Conservation (phyloP, 2,113 vertebrate species). For the Trochalopteron elliotii region DNA sequence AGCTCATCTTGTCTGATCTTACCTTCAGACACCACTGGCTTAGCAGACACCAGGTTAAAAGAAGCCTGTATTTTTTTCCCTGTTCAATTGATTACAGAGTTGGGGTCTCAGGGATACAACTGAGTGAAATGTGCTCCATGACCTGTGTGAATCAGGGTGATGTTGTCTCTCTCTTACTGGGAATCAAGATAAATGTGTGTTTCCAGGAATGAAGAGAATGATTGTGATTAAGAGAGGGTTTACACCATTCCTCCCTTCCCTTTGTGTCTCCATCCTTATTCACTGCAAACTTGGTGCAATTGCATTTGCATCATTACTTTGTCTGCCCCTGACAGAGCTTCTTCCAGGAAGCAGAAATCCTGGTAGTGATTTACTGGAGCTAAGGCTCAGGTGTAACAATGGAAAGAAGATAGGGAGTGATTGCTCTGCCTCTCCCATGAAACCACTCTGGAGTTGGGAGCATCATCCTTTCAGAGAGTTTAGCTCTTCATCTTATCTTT, state of each 20-base stretch:
- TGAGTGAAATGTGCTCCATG: background rate
- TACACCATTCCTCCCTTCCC: background rate
- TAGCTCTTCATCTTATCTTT: background rate
- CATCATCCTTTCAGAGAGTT: background rate
- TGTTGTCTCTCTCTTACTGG: background rate
- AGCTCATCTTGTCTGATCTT: background rate
- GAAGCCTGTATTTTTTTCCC: background rate
- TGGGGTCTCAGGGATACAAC: background rate
- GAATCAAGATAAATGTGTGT: background rate
- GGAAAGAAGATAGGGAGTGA: background rate
- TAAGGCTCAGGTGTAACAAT: background rate
- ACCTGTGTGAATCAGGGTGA: background rate
- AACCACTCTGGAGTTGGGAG: background rate
- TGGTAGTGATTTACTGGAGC: background rate
- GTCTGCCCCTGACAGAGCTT: background rate
- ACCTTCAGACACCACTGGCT: background rate
- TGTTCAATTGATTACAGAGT: background rate
- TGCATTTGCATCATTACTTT: background rate
- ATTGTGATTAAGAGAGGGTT: background rate
- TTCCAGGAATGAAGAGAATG: background rate
- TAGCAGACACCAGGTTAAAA: background rate
- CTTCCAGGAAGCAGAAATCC: background rate
- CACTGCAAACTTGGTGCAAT: background rate
- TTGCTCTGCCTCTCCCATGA: background rate
- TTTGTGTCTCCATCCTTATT: background rate